A percentile compares a stretch with the other conserved stretches of the same genome.
phyloP scores from a whole-genome alignment of 2,888 invertebrate species.

The Eupithecia abbreviata region DNA sequence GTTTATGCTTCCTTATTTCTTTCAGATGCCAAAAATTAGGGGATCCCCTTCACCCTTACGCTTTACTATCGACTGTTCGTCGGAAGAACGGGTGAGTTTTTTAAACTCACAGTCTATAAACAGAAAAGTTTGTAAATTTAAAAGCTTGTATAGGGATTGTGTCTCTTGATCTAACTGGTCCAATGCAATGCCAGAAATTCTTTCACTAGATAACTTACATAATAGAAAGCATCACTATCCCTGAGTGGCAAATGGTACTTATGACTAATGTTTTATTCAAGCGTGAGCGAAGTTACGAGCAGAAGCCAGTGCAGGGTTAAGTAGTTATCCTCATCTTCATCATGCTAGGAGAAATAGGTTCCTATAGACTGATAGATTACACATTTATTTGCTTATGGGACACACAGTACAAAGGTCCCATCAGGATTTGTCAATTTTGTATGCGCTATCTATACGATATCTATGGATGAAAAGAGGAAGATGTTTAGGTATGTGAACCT shows the following conservation, averaged over 20 bases:
- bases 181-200: neutral
- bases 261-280: neutral
- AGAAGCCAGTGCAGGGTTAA: neutral
- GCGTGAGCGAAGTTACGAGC: neutral
- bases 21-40: conserved; percentile 53
- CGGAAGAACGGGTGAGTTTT: conserved; percentile 65
- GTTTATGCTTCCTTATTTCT: conserved; percentile 23
- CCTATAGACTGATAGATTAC: too few relatives aligned
- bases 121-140: neutral
- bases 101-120: neutral
- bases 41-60: conserved; percentile 64
- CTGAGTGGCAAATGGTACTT: neutral
- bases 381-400: too few relatives aligned
- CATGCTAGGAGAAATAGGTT: neutral
- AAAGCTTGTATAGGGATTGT: neutral
- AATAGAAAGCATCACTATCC: neutral
- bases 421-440: neutral
- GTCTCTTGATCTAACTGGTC: neutral
- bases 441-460: neutral
- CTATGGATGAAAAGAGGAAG: neutral
- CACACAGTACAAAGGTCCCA: too few relatives aligned
- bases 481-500: neutral
- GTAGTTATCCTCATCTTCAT: neutral
- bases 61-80: conserved; percentile 70
- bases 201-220: neutral